These are phyloP conservation scores for Helicoverpa assulta DNA, from an alignment of 2,888 invertebrate genomes.

Conservation along the genomic window DNA sequence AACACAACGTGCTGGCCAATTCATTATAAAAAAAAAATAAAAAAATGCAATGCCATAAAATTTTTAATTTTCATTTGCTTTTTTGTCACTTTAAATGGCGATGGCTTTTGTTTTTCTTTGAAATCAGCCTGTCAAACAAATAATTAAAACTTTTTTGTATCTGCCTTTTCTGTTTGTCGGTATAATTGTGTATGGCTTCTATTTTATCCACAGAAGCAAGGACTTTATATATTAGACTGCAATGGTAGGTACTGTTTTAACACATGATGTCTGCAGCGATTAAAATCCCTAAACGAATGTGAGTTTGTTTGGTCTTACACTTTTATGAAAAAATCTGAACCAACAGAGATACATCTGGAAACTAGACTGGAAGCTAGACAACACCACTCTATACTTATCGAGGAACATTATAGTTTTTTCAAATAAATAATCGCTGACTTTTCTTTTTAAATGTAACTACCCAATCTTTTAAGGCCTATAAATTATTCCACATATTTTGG, in stretches of 20 bases:
- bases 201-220: too few relatives aligned
- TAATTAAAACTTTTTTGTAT: too few relatives aligned
- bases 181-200: too few relatives aligned
- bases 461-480: constrained; percentile 41
- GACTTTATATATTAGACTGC: too few relatives aligned
- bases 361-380: neutral
- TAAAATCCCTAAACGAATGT: neutral
- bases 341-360: too few relatives aligned
- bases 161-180: too few relatives aligned
- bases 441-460: constrained; percentile 11
- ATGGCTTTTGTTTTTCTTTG: neutral
- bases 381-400: neutral
- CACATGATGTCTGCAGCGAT: neutral
- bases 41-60: neutral
- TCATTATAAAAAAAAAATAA: neutral
- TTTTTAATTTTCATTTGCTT: neutral
- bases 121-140: neutral
- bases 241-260: neutral
- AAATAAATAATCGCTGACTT: constrained; percentile 6
- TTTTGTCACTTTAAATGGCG: neutral
- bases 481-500: constrained; percentile 45
- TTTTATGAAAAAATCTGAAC: too few relatives aligned
- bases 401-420: neutral
- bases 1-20: neutral
- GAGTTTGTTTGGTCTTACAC: neutral